Percentiles rank a stretch among this genome's conserved stretches.
Evolutionary conservation across 2,113 vertebrate species (phyloP).

Genomic region (Equus quagga): DNA sequence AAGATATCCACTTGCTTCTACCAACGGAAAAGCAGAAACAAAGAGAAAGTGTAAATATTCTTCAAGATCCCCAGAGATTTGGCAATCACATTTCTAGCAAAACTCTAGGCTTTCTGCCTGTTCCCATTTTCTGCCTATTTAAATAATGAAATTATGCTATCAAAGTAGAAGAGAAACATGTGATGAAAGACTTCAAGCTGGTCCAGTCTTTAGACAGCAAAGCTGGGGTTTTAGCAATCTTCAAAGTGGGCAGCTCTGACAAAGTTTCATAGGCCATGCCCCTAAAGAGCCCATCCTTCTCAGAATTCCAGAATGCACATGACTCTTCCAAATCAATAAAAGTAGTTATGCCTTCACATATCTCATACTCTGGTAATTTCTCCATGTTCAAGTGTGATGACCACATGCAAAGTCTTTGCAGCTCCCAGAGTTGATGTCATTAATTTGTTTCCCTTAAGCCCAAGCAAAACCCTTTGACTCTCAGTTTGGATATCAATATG

Average conservation of each 20-base stretch:
- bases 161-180: not conserved
- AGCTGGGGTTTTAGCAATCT: not conserved
- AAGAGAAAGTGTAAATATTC: not conserved
- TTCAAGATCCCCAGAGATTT: conserved; percentile 8
- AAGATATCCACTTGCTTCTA: not conserved
- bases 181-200: not conserved
- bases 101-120: not conserved
- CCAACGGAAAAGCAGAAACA: not conserved
- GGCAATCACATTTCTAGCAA: not conserved
- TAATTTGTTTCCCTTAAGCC: not conserved
- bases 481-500: not conserved
- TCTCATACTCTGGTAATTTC: not conserved
- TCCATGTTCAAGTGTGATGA: not conserved
- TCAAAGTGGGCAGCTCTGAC: not conserved
- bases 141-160: not conserved
- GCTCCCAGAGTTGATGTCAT: not conserved
- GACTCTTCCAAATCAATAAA: not conserved
- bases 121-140: not conserved
- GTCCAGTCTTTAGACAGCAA: not conserved
- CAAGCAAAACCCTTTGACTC: conserved; percentile 4
- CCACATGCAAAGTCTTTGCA: not conserved
- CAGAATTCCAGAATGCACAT: not conserved
- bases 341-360: not conserved
- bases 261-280: not conserved
- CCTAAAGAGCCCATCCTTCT: not conserved